Evolutionary conservation across 2,113 vertebrate species (phyloP).

Genomic region (Platycercus adscitus): DNA sequence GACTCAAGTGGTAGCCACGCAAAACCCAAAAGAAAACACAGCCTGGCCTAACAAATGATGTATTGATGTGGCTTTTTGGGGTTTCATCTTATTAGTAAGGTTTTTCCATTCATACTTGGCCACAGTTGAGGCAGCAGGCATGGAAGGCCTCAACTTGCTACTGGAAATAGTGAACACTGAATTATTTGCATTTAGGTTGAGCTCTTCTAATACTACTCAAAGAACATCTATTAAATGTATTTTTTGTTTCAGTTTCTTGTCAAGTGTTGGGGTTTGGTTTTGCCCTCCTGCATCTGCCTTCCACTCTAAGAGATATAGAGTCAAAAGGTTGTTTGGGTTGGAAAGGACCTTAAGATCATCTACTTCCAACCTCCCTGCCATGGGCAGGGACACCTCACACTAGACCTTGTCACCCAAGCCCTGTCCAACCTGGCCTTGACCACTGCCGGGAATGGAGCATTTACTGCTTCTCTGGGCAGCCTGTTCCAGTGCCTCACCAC

Average conservation of each 20-base stretch:
- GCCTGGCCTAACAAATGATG: not conserved
- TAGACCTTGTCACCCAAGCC: not conserved
- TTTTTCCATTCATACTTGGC: not conserved
- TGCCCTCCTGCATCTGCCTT: not conserved
- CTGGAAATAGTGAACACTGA: not conserved
- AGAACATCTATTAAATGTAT: not conserved
- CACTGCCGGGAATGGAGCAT: not conserved
- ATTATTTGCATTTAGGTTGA: not conserved
- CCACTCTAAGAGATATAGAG: not conserved
- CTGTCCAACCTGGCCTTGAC: not conserved
- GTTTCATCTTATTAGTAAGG: not conserved
- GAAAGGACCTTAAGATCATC: not conserved
- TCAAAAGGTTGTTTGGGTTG: not conserved
- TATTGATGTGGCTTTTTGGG: not conserved
- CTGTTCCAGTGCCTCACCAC: not conserved
- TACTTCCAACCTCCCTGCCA: not conserved
- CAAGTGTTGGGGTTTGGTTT: not conserved
- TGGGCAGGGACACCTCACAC: not conserved
- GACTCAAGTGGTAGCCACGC: not conserved
- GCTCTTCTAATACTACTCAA: not conserved
- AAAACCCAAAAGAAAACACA: not conserved
- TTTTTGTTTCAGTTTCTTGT: not conserved
- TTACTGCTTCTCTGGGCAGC: not conserved
- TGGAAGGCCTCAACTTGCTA: not conserved
- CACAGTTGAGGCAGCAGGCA: not conserved